A percentile compares a stretch with the other conserved stretches of the same genome.
phyloP scores from a whole-genome alignment of 2,797 vertebrate species.

The Psittacula echo region DNA sequence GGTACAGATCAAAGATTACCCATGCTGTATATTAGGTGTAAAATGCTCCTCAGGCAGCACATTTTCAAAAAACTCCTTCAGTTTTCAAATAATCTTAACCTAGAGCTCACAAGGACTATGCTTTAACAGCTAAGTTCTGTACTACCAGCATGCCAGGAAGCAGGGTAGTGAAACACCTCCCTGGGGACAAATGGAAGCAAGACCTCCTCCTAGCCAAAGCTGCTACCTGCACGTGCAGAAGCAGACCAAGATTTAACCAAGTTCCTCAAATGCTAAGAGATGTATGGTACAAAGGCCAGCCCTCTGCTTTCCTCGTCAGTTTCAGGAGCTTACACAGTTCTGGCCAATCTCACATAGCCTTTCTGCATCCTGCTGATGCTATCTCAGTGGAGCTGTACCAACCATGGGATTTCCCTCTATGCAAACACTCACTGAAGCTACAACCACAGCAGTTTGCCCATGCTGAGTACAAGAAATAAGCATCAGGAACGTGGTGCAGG shows the following conservation, averaged over 20 bases:
- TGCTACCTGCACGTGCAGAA: background rate
- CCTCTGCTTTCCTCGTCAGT: background rate
- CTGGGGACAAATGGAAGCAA: background rate
- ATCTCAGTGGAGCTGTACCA: background rate
- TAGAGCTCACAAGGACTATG: background rate
- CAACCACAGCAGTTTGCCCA: background rate
- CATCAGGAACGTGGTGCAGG: background rate
- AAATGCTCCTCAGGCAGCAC: background rate
- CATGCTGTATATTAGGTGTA: background rate
- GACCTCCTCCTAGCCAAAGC: background rate
- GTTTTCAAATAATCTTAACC: constrained; percentile 5
- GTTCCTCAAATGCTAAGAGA: background rate
- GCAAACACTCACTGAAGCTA: background rate
- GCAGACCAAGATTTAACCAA: background rate
- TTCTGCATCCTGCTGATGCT: accelerated
- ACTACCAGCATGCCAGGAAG: background rate
- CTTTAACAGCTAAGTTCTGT: background rate
- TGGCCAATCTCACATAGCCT: background rate
- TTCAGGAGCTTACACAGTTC: background rate
- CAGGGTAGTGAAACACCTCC: background rate
- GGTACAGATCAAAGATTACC: constrained; percentile 14
- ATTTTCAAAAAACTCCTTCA: background rate
- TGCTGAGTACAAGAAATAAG: background rate
- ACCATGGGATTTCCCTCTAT: background rate
- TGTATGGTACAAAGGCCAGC: background rate